Evolutionary conservation across 92 coral and sea anemone species (phyloP), one percentile per base, ranked within the genome.

Genomic region (Desmophyllum pertusum): DNA sequence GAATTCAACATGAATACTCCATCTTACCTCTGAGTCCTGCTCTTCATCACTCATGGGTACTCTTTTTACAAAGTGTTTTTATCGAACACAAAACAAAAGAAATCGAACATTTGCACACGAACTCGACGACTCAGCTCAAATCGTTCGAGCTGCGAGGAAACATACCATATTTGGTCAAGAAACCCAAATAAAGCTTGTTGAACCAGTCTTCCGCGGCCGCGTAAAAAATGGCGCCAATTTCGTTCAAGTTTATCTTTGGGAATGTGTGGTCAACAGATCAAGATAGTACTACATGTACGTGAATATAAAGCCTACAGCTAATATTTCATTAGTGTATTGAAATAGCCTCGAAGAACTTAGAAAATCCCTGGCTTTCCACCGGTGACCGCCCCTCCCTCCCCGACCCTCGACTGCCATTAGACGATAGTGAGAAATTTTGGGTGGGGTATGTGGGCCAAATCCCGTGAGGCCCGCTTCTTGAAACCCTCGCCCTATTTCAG

Each of bases 11-110:
- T 1, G 29, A 11, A 79, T 10, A 5, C 39, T 33, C 1, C 50
- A 37, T 31, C 45, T 46, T 66, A 80, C 84, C 84, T 31, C 76
- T 67, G 84, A 80, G 15, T 80, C 84, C 75, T 80, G 61, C 48
- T 80, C 19, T 67, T 15, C 66, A 80, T 80, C 48, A 36, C 15
- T 66, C 84, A 80, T 80, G 33, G 37, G 75, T 48, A 30, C 46
- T 19, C 48, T 61, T 27, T 35, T 4, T 27, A 50, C 19, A 48
- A 25, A 14, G 65, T 27, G 53, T 27, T 59, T 59, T 25, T 59
- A 59, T 27, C 35, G 65, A 25, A 59, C 65, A 59, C 33, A 7
- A 59, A 4, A 62, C 73, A 65, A 65, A 23, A 35, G 42, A 36
- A 66, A 9, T 36, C 71, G 21, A 35, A 36, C 42, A 6, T 17